Evolutionary conservation across 2,888 invertebrate genomes (phyloP).

Genomic region (Pseudanteris insignis): DNA sequence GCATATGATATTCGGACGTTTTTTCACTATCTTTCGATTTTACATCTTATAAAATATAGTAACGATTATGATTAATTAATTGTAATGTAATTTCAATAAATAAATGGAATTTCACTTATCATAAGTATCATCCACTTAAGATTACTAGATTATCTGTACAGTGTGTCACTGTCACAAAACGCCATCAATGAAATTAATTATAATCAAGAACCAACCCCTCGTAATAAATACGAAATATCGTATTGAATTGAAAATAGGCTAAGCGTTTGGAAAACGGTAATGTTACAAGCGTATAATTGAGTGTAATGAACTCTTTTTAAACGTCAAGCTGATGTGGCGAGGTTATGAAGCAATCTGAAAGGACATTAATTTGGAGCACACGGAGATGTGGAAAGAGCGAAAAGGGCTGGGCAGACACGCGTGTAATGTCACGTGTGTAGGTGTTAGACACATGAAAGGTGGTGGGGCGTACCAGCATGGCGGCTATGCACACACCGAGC

Average conservation of each 20-base stretch:
- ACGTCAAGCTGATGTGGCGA: slow-evolving; percentile 8
- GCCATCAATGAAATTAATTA: too few species aligned
- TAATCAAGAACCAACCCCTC: too few species aligned
- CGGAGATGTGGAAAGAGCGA: slow-evolving; percentile 12
- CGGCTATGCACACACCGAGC: slow-evolving; percentile 62
- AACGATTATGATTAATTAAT: too few species aligned
- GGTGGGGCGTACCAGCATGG: slow-evolving; percentile 60
- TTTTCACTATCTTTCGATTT: too few species aligned
- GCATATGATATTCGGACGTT: too few species aligned
- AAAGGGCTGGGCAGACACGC: slow-evolving; percentile 31
- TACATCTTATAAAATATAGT: too few species aligned
- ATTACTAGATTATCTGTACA: neutral
- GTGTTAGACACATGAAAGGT: slow-evolving; percentile 52
- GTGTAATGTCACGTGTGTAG: slow-evolving; percentile 54
- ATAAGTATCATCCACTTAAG: too few species aligned
- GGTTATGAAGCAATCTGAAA: slow-evolving; percentile 19
- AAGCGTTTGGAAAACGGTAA: neutral
- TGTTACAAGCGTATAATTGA: slow-evolving; percentile 4
- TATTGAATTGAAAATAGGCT: too few species aligned
- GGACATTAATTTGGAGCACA: slow-evolving; percentile 20
- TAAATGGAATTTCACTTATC: neutral
- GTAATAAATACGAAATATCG: too few species aligned
- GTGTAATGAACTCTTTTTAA: slow-evolving; percentile 12
- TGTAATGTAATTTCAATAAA: neutral
- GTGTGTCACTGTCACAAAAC: neutral